phyloP scores from a whole-genome alignment of 35 echinoderm and acorn worm genomes.

The Ophioderma brevispina region DNA sequence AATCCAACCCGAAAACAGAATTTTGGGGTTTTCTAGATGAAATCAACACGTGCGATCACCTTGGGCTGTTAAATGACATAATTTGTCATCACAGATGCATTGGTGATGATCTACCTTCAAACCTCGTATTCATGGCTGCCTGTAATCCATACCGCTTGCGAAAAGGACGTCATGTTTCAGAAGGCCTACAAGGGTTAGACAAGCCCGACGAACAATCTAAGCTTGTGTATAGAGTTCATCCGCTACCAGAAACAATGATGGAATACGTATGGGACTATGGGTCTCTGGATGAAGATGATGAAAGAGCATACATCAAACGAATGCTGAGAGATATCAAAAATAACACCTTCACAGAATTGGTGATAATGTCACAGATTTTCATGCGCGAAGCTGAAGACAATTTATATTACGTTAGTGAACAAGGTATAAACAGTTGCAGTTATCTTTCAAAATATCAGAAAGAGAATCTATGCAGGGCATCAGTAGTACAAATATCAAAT shows the following conservation, averaged over 20 bases:
- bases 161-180: neutral
- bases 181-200: neutral
- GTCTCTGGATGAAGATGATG: conserved; percentile 27
- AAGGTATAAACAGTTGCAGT: conserved; percentile 10
- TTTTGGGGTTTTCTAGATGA: conserved; percentile 39
- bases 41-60: conserved; percentile 50
- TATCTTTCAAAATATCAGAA: conserved; percentile 13
- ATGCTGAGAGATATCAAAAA: conserved; percentile 1
- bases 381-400: neutral
- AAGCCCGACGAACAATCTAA: conserved; percentile 36
- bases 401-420: conserved; percentile 25
- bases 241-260: conserved; percentile 45
- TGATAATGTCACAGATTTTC: conserved; percentile 23
- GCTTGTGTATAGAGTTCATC: conserved; percentile 39
- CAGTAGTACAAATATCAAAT: too few relatives aligned
- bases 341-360: neutral
- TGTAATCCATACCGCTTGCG: conserved; percentile 37
- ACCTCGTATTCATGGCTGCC: conserved; percentile 32
- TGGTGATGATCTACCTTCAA: neutral
- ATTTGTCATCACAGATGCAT: conserved; percentile 29
- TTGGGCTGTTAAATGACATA: conserved; percentile 38
- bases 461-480: too few relatives aligned
- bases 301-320: conserved; percentile 19
- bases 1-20: neutral
- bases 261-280: conserved; percentile 56